Base-by-base conservation (phyloP, 1,140 invertebrate species). In the Cotesia typhae region DNA sequence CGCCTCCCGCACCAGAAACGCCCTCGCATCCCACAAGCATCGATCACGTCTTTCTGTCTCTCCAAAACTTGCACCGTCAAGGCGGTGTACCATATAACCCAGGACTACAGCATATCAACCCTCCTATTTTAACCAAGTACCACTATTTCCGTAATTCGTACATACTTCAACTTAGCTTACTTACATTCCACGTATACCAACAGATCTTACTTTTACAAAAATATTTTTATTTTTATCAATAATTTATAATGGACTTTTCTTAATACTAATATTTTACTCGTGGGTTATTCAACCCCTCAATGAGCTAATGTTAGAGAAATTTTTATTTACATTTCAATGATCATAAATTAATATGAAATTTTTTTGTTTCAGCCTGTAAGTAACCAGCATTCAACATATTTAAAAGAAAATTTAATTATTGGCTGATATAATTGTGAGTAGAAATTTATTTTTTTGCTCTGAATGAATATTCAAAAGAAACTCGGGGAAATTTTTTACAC, bases 1-100 rank as follows among this genome's bases (percentile, higher is more conserved):
- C 83, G 82, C 85, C 86, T 87, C 86, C 85, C 85, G 86, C 86
- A 85, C 85, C 84, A 87, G 84, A 79, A 85, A 87, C 86, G 86
- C 86, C 86, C 82, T 80, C 84, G 85, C 84, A 85, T 87, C 86
- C 85, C 84, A 85, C 84, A 80, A 83, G 84, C 85, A 87, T 87
- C 86, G 84, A 86, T 87, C 86, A 87, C 84, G 84, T 84, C 85
- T 87, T 85, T 79, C 83, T 85, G 65, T 74, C 79, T 82, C 82
- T 78, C 77, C 70, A 60, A 73, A 70, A 55, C 51, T 67, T 71
- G 47, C 64, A 71, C 51, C 66, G 41, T 47, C 41, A 47, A 47
- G 41, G 41, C 41, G 41, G 41, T 47, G 41, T 47, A 47, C 41
- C 41, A 47, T 47, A 47, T 47, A 47, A 47, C 5, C 41, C 41